A percentile compares a stretch with the other conserved stretches of the same genome.
Conservation (phyloP, 2,113 vertebrate genomes). For the Notothenia rossii region DNA sequence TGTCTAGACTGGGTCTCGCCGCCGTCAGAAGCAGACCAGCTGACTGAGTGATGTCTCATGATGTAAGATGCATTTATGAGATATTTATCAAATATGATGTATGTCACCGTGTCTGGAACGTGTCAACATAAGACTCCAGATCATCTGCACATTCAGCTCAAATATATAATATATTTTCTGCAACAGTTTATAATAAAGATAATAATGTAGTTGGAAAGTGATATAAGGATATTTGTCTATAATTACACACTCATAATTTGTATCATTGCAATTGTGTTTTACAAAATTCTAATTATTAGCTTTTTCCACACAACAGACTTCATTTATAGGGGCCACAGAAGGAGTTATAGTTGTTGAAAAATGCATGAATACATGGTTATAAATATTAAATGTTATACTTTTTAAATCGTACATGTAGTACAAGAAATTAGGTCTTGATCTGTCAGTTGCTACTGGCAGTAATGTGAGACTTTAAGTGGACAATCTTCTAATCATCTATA, state of each 20-base stretch:
- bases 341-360: too few relatives aligned
- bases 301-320: too few relatives aligned
- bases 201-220: too few relatives aligned
- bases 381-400: too few relatives aligned
- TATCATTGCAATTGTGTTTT: not conserved
- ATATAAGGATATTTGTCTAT: not conserved
- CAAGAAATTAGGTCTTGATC: too few relatives aligned
- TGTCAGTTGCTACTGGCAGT: too few relatives aligned
- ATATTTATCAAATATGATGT: not conserved
- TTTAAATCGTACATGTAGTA: too few relatives aligned
- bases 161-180: not conserved
- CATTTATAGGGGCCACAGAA: too few relatives aligned
- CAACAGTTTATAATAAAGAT: not conserved
- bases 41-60: conserved; percentile 39
- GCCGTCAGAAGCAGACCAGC: conserved; percentile 31
- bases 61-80: not conserved
- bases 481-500: not conserved
- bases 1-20: conserved; percentile 59
- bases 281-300: not conserved
- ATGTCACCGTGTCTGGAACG: not conserved
- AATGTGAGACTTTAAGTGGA: too few relatives aligned
- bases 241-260: not conserved
- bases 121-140: not conserved
- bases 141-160: not conserved
- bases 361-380: not conserved